Evolutionary conservation across 2,888 invertebrate genomes (phyloP), one percentile per base, ranked within the genome.

Genomic region (Zygaena filipendulae): DNA sequence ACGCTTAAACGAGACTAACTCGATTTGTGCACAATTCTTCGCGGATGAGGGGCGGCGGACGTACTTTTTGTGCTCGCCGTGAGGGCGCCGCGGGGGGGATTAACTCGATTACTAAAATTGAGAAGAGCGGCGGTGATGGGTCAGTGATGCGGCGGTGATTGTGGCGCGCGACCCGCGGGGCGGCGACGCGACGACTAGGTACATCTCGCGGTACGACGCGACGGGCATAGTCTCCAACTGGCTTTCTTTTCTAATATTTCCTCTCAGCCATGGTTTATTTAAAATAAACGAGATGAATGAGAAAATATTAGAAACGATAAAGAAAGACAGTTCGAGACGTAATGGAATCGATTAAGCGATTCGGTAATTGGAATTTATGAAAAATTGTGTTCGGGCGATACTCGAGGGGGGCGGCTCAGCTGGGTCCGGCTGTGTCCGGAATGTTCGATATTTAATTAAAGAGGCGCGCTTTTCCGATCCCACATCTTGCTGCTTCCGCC

Each of bases 71-170:
- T 36, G 27, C 42, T 13, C 30, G 33, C 39, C 27, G 28, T 23
- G 26, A 42, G 32, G 30, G 42, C 39, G 48, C 48, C 52, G 47
- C 52, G 49, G n/a, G n/a, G 34, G 32, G 47, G 45, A 47, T 49
- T 58, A 59, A 62, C 54, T 57, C 49, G 52, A 61, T 64, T 63
- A 64, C 54, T 45, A 49, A 49, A 51, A 51, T 54, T 50, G 35
- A 41, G 40, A n/a, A n/a, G 38, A 37, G 39, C 51, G 43, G 43
- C 34, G 41, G 45, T 54, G 54, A 61, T 52, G 52, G 49, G 44
- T 32, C 45, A 29, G 39, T 59, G 53, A 59, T 51, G 39, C 40
- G 45, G 36, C 39, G 41, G 36, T 43, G 52, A 56, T 50, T n/a
- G n/a, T n/a, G n/a, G n/a, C n/a, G n/a, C n/a, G n/a, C n/a, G n/a